These are phyloP conservation scores for Drosophila azteca DNA, from an alignment of 1,140 invertebrate genomes.

Conservation along the genomic window DNA sequence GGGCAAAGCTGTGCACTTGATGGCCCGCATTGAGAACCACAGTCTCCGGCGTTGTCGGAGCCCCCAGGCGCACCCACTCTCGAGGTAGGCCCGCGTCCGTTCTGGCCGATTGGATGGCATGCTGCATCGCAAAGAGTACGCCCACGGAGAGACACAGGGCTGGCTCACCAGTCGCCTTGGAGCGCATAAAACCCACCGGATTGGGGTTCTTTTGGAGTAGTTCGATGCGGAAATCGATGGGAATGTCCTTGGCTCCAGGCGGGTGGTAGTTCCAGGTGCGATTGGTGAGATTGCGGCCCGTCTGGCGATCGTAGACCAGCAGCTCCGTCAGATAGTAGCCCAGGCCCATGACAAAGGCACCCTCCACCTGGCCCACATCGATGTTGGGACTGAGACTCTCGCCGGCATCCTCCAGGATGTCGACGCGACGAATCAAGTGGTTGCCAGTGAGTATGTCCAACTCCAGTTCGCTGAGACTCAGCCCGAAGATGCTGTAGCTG, in stretches of 20 bases:
- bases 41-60: conserved; percentile 84
- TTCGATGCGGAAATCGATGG: conserved; percentile 91
- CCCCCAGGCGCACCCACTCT: conserved; percentile 84
- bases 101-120: conserved; percentile 88
- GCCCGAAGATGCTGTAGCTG: conserved; percentile 85
- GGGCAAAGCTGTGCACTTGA: conserved; percentile 40
- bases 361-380: conserved; percentile 91
- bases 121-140: conserved; percentile 89
- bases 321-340: conserved; percentile 91
- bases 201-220: conserved; percentile 90
- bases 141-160: conserved; percentile 88
- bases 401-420: conserved; percentile 90
- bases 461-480: conserved; percentile 87
- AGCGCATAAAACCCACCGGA: conserved; percentile 88
- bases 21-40: conserved; percentile 73
- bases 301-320: conserved; percentile 86
- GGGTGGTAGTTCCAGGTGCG: conserved; percentile 93
- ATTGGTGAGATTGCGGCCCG: conserved; percentile 89
- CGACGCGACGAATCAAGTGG: conserved; percentile 86
- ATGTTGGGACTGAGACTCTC: conserved; percentile 88
- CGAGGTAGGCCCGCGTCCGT: conserved; percentile 85
- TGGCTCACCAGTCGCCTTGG: conserved; percentile 93
- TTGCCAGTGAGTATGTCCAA: conserved; percentile 90
- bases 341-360: conserved; percentile 92
- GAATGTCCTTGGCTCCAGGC: conserved; percentile 91